Base-by-base conservation (phyloP, 1,140 invertebrate genomes). In the Drosophila aff. region DNA sequence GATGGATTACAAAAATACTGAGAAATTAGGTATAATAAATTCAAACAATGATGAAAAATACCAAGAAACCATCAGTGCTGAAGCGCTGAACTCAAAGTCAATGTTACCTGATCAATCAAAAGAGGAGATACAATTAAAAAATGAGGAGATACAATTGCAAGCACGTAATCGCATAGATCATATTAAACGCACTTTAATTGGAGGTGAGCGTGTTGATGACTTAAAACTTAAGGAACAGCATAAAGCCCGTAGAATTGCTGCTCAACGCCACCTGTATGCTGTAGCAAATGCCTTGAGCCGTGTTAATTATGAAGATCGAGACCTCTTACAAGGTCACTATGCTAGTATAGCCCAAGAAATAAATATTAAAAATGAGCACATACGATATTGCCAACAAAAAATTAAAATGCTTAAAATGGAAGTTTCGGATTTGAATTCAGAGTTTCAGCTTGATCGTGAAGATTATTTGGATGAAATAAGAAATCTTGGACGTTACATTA, bases 401-500 rank as follows among this genome's bases (percentile, higher is more conserved):
- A 96, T 91, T 10, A 79, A 71, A 75, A 76, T 94, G 26, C 85
- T 96, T 53, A 96, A 97, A 84, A 93, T 95, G 71, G 97, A 98
- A 92, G 96, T 98, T 11, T 92, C 93, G 21, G 97, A 98, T 93
- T 93, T 98, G 2, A 96, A 97, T 78, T 95, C 96, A 44, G 97
- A 98, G 93, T 98, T 98, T 93, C 96, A 98, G 93, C 94, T 95
- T 60, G 97, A 98, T 86, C 92, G 97, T 13, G 95, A 96, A 4
- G 97, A 98, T 91, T 98, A 98, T 86, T 93, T 98, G 47, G 97
- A 98, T 91, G 97, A 97, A 4, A 97, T 98, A 46, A 93, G 97
- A 21, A 94, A 95, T 89, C 96, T 97, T 85, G 96, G 97, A 50
- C 95, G 95, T 80, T 95, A 96, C 79, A 82, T 96, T 6, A 95